Evolutionary conservation across 1,140 invertebrate species (phyloP).

Genomic region (Microplitis demolitor): DNA sequence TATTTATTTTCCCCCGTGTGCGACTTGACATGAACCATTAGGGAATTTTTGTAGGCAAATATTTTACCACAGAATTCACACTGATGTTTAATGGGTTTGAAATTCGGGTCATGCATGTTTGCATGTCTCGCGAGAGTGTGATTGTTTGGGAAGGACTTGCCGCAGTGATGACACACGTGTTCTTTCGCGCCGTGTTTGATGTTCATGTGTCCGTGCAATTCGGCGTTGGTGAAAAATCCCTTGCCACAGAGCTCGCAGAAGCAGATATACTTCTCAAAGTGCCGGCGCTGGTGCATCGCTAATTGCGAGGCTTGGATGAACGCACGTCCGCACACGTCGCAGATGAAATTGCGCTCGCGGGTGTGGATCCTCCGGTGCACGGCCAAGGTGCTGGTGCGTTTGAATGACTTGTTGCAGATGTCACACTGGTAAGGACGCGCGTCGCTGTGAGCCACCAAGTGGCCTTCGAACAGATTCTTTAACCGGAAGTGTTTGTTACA

Average conservation of each 20-base stretch:
- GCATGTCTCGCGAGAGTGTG: constrained; percentile 53
- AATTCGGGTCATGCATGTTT: constrained; percentile 62
- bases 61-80: constrained; percentile 59
- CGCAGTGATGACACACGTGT: constrained; percentile 46
- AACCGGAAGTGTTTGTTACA: constrained; percentile 59
- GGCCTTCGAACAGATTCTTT: constrained; percentile 61
- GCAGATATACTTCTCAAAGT: constrained; percentile 51
- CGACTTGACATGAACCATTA: constrained; percentile 60
- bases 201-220: constrained; percentile 51
- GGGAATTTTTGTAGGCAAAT: constrained; percentile 57
- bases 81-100: constrained; percentile 50
- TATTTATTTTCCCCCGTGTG: constrained; percentile 77
- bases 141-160: constrained; percentile 50
- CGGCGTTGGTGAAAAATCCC: constrained; percentile 56
- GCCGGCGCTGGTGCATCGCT: constrained; percentile 51
- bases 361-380: constrained; percentile 54
- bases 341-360: constrained; percentile 47
- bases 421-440: constrained; percentile 60
- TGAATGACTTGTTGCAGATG: constrained; percentile 59
- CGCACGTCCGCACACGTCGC: constrained; percentile 54
- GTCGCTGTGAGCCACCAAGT: constrained; percentile 58
- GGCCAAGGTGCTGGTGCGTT: constrained; percentile 55
- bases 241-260: constrained; percentile 58
- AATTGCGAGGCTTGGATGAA: constrained; percentile 56
- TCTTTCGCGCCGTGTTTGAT: constrained; percentile 50